Base-by-base conservation (phyloP, 2,888 invertebrate species). In the Trichopria drosophilae region DNA sequence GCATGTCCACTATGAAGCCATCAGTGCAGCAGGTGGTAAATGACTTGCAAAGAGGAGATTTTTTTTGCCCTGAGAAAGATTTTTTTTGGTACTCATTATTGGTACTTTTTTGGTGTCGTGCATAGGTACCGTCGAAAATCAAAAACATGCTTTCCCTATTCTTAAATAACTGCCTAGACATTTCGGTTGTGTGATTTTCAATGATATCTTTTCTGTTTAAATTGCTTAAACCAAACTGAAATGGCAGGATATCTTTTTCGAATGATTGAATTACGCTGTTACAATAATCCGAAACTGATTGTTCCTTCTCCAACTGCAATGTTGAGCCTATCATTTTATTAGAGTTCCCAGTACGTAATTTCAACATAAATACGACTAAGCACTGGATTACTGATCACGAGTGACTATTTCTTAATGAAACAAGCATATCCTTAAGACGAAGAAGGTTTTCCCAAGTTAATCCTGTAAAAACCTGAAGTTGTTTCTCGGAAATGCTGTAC, bases 11-110 rank as follows among this genome's bases (percentile, higher is more conserved):
- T 9, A 55, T 37, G 23, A 41, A 50, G 4, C 50, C 55, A 34
- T 16, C 37, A 3, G 50, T 53, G 2, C 43, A 39, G 20, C 36
- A 45, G 13, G 49, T 41, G 4, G 45, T 52, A 23, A 49, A 52
- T 1, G 52, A 61, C 26, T 64, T 64, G 32, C 60, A 61, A 2
- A 65, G 40, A 12, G 57, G 53, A 32, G 20, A n/a, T n/a, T n/a
- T n/a, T n/a, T n/a, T n/a, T n/a, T n/a, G n/a, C n/a, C n/a, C n/a
- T n/a, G n/a, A n/a, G n/a, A n/a, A n/a, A n/a, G n/a, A n/a, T n/a
- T n/a, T n/a, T n/a, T n/a, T n/a, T n/a, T n/a, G n/a, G n/a, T n/a
- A n/a, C n/a, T n/a, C n/a, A n/a, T n/a, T n/a, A n/a, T n/a, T n/a
- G n/a, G n/a, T n/a, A n/a, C n/a, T n/a, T n/a, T n/a, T n/a, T n/a